Base-by-base conservation (phyloP, 2,888 invertebrate genomes). In the Bombyx huttoni region DNA sequence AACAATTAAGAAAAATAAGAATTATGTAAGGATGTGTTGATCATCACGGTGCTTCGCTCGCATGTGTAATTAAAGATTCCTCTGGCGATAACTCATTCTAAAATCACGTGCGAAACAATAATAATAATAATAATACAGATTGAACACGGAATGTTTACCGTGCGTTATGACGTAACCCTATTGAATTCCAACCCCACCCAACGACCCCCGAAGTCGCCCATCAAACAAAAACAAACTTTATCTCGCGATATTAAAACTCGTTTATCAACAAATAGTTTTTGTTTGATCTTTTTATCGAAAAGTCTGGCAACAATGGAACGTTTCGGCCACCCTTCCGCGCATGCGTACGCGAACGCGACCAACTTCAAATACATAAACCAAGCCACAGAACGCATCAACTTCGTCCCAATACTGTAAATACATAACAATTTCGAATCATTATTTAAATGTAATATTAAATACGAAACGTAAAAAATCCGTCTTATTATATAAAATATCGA, bases 321-420 rank as follows among this genome's bases (percentile, higher is more conserved):
- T 60, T 63, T 62, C 68, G 65, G 70, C 70, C 72, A 78, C 83
- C 85, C 83, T 68, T 72, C 57, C 59, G 64, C 87, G 86, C 87
- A 84, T 86, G 87, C 87, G 86, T 65, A 52, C 55, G 58, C 52
- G 51, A 46, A 52, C 51, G 59, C 59, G 53, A 54, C 69, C 57
- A 79, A 85, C 83, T 84, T 85, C 85, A 81, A 65, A 64, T 62
- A 65, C 64, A 72, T 70, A 67, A 61, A 76, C 82, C 82, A 83
- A 78, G 84, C 85, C 70, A 72, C 64, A 74, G 65, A 63, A 70
- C 74, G 73, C 75, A 68, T 68, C 73, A 88, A 88, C 87, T 86
- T 87, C 86, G 77, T 68, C 74, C 67, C 64, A 66, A 71, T 72
- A 68, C 77, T 83, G 81, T 86, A 84, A 81, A 84, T 85, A 87